These are phyloP conservation scores for Conus betulinus DNA, from an alignment of 1,140 invertebrate genomes.

Conservation along the genomic window DNA sequence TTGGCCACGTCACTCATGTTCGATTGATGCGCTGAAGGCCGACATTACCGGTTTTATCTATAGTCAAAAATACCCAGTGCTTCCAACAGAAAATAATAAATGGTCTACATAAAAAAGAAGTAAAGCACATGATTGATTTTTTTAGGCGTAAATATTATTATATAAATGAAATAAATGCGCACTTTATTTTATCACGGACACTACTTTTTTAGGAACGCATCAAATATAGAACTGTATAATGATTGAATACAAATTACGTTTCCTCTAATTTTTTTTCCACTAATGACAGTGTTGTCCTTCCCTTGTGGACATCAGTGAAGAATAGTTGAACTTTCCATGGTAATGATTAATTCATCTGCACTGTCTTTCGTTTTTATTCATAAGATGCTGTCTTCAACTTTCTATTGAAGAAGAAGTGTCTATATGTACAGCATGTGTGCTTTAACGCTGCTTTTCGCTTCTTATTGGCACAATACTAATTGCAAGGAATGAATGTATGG, in stretches of 20 bases:
- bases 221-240: not conserved
- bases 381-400: not conserved
- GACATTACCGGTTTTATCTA: not conserved
- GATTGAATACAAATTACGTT: not conserved
- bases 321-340: too few relatives aligned
- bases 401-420: not conserved
- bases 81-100: not conserved
- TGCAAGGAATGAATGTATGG: too few relatives aligned
- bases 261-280: not conserved
- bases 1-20: conserved; percentile 22
- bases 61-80: not conserved
- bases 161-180: not conserved
- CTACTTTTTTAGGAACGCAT: conserved; percentile 4
- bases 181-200: not conserved
- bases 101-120: not conserved
- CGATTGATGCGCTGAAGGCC: conserved; percentile 2
- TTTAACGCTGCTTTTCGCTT: not conserved
- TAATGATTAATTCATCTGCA: not conserved
- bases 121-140: not conserved
- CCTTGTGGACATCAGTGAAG: not conserved
- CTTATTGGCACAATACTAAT: not conserved
- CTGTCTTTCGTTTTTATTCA: not conserved
- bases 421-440: not conserved
- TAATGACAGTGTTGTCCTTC: not conserved
- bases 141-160: not conserved